Percentiles rank a stretch among this genome's conserved stretches.
Evolutionary conservation across 2,888 invertebrate genomes (phyloP).

Genomic region (Arenicola marina): DNA sequence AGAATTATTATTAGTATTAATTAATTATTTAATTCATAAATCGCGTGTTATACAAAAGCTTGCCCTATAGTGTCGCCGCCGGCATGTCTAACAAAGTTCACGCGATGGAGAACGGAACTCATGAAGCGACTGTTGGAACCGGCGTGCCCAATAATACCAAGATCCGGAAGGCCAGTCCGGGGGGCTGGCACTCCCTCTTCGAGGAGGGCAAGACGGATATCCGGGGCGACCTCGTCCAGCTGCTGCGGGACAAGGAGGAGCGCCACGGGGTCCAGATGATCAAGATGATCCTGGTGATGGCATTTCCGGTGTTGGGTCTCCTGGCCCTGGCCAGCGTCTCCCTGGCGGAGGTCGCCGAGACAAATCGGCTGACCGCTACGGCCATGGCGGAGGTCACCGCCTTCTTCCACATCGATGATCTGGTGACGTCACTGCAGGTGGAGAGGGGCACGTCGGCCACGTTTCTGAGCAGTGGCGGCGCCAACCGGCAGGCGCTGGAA

Average conservation of each 20-base stretch:
- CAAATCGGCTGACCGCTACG: neutral
- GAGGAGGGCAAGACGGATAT: no score
- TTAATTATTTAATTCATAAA: no score
- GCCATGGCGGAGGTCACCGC: constrained; percentile 8
- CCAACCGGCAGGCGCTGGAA: constrained; percentile 10
- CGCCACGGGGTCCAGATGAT: neutral
- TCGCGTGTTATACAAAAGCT: no score
- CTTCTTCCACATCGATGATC: constrained; percentile 9
- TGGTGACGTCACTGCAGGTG: constrained; percentile 22
- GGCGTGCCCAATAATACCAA: no score
- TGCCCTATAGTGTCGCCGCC: no score
- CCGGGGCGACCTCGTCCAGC: no score
- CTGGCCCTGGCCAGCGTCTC: constrained; percentile 12
- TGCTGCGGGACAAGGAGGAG: neutral
- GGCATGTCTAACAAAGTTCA: no score
- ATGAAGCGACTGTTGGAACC: no score
- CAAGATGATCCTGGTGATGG: constrained; percentile 19
- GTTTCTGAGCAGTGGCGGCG: constrained; percentile 18
- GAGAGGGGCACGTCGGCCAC: constrained; percentile 26
- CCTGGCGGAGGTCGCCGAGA: constrained; percentile 2
- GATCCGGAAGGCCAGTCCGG: no score
- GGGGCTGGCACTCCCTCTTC: no score
- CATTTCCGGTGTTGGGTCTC: constrained; percentile 18
- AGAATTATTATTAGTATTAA: no score
- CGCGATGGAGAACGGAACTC: no score